Percentiles rank a stretch among this genome's conserved stretches.
phyloP scores from a whole-genome alignment of 1,140 invertebrate genomes.

The Pygmarrhopalites habei region DNA sequence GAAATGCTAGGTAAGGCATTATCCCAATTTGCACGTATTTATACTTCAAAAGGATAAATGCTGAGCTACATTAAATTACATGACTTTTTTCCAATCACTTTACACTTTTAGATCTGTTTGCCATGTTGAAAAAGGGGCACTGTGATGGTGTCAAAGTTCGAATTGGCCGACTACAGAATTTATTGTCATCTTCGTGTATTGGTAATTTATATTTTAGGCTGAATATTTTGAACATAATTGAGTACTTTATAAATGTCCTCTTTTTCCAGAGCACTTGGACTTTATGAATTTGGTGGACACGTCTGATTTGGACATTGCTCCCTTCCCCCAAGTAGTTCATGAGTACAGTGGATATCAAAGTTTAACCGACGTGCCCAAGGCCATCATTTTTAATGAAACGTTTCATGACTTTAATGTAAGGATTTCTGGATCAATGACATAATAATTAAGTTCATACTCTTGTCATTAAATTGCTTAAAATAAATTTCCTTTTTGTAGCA shows the following conservation, averaged over 20 bases:
- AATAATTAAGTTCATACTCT: not conserved
- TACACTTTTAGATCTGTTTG: slow-evolving; percentile 91
- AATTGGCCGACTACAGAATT: slow-evolving; percentile 87
- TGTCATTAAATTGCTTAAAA: not conserved
- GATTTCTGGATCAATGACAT: slow-evolving; percentile 24
- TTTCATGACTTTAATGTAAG: slow-evolving; percentile 54
- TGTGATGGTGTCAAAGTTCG: slow-evolving; percentile 92
- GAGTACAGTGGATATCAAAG: slow-evolving; percentile 92
- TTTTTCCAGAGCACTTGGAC: slow-evolving; percentile 78
- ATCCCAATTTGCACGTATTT: too few species aligned
- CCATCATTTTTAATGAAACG: slow-evolving; percentile 62
- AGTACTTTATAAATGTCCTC: slow-evolving; percentile 6
- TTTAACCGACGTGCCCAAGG: slow-evolving; percentile 89
- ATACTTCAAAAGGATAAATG: too few species aligned
- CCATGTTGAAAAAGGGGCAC: slow-evolving; percentile 93
- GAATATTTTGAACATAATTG: not conserved
- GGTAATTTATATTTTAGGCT: slow-evolving; percentile 50
- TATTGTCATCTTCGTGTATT: slow-evolving; percentile 89
- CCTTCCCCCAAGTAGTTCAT: slow-evolving; percentile 82
- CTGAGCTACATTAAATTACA: too few species aligned
- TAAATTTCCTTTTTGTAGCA: slow-evolving; percentile 22
- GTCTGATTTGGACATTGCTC: slow-evolving; percentile 61
- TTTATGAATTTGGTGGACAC: slow-evolving; percentile 74
- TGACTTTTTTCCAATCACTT: too few species aligned
- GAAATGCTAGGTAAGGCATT: too few species aligned